Base-by-base conservation (phyloP, 2,113 vertebrate genomes). In the Actenoides hombroni region DNA sequence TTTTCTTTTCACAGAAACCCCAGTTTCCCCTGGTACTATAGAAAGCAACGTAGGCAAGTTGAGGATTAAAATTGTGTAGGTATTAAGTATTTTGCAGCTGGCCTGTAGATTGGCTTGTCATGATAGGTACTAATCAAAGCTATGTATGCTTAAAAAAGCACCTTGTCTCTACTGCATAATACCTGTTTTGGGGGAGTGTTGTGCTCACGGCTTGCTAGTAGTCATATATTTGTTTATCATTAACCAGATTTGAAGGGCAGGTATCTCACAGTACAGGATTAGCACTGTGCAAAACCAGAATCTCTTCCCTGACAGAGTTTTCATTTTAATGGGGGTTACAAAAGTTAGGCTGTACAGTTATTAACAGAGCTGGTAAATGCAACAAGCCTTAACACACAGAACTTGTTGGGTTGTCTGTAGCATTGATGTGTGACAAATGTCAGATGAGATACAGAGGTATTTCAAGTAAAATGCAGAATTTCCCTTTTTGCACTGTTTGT, bases 381-480 rank as follows among this genome's bases (percentile, higher is more conserved):
- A 61, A 3, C 0, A 4, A 64, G 16, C 48, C 17, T n/a, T 73
- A 65, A 65, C 19, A 7, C 24, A 15, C 0, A 1, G 20, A 80
- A 23, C 10, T 44, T 83, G 6, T 67, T 56, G 29, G 1, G 1
- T 59, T 33, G 11, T 42, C 1, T 44, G 10, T 56, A 75, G n/a
- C 17, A 82, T 71, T 5, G 2, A 9, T 42, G 28, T 39, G 31
- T 80, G 67, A 31, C 63, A 74, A 2, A 23, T 3, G 4, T 86
- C 46, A n/a, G 60, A 42, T 74, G 64, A 80, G 13, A 39, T 54
- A 5, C 2, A 35, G 79, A 77, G 14, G 6, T 35, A 11, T 35
- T 81, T 78, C 19, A 15, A 40, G 3, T 71, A 56, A 82, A 88
- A 67, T 6, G 17, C 10, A 49, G 17, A 8, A 17, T 76, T 85